A percentile compares a stretch with the other conserved stretches of the same genome.
phyloP scores from a whole-genome alignment of 2,113 vertebrate genomes.

The Ageneiosus marmoratus region DNA sequence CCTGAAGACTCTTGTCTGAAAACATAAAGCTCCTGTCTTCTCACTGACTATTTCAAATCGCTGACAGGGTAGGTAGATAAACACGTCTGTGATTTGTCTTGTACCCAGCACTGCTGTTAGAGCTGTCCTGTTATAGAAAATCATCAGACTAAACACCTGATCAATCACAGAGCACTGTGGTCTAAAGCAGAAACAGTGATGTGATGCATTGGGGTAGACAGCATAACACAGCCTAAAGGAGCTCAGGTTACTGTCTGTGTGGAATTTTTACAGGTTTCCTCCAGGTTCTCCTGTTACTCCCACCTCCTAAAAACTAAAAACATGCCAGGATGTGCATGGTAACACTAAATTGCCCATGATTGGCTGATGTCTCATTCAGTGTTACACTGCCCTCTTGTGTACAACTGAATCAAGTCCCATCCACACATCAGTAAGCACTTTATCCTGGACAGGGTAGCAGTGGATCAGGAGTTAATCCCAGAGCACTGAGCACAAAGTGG shows the following conservation, averaged over 20 bases:
- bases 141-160: not conserved
- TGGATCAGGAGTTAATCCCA: not conserved
- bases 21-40: not conserved
- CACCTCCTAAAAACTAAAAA: not conserved
- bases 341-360: not conserved
- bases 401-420: not conserved
- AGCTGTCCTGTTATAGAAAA: not conserved
- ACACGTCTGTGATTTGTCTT: not conserved
- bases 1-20: not conserved
- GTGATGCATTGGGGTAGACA: not conserved
- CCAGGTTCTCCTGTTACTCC: not conserved
- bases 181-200: not conserved
- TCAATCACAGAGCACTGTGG: not conserved
- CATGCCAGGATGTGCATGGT: no score
- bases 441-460: not conserved
- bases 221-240: not conserved
- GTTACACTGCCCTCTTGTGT: constrained; percentile 47
- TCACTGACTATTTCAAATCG: not conserved
- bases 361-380: not conserved
- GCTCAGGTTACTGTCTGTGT: not conserved
- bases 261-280: not conserved
- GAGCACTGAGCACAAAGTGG: not conserved
- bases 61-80: not conserved
- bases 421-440: not conserved
- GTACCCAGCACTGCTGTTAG: not conserved